phyloP scores from a whole-genome alignment of 2,888 invertebrate genomes.

The Morinoia aosen region DNA sequence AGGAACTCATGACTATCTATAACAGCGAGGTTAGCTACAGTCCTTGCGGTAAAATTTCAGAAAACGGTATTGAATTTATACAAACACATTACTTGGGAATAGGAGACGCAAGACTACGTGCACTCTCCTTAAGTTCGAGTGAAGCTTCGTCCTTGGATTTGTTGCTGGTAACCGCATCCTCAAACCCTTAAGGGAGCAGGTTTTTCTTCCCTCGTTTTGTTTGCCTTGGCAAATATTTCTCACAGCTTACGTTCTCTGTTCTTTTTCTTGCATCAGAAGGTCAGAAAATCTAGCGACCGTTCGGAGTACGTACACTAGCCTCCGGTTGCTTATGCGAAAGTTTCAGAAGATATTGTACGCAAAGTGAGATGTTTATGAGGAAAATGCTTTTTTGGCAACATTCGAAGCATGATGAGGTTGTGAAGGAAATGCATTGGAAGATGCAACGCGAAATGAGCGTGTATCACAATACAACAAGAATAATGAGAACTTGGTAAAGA shows the following conservation, averaged over 20 bases:
- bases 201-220: conserved; percentile 1
- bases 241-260: background rate
- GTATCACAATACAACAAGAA: too few species aligned
- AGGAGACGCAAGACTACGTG: background rate
- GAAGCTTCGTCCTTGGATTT: background rate
- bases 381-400: background rate
- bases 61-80: too few species aligned
- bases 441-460: too few species aligned
- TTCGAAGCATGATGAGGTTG: background rate
- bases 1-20: too few species aligned
- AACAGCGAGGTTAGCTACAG: too few species aligned
- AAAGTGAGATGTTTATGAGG: too few species aligned
- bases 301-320: background rate
- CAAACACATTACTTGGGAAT: too few species aligned
- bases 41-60: too few species aligned
- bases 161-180: background rate
- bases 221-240: background rate
- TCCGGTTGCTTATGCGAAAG: background rate
- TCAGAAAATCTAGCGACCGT: background rate
- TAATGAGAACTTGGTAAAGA: too few species aligned
- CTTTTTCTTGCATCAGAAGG: background rate
- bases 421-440: too few species aligned
- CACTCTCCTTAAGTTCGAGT: too few species aligned
- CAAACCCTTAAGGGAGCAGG: background rate
- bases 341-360: background rate